A percentile compares a stretch with the other conserved stretches of the same genome.
Conservation (phyloP, 2,797 vertebrate species). For the Babyrousa celebensis region DNA sequence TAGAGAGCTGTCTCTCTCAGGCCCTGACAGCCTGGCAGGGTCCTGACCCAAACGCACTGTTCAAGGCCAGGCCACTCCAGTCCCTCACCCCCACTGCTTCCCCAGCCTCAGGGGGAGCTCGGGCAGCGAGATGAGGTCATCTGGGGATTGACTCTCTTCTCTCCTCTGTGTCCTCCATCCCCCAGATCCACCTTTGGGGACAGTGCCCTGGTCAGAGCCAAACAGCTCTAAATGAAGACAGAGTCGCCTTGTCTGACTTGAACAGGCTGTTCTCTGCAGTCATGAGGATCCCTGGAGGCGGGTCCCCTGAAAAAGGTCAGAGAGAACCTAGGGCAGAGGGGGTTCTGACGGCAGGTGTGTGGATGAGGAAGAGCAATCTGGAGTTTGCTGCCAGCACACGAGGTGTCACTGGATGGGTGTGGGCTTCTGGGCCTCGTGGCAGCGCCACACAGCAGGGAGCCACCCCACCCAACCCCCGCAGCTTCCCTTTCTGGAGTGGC, state of each 20-base stretch:
- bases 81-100: fast-evolving
- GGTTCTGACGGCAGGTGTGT: not conserved
- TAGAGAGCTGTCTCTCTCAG: not conserved
- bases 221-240: not conserved
- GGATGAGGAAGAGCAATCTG: not conserved
- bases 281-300: not conserved
- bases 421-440: not conserved
- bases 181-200: not conserved
- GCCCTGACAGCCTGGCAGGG: not conserved
- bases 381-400: not conserved
- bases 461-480: not conserved
- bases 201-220: not conserved
- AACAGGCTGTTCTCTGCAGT: too few species aligned
- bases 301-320: not conserved
- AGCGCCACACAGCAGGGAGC: not conserved
- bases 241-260: not conserved
- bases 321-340: not conserved
- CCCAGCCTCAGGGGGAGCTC: not conserved
- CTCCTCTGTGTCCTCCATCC: too few species aligned
- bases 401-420: not conserved
- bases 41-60: not conserved
- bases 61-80: not conserved
- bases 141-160: too few species aligned
- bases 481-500: not conserved
- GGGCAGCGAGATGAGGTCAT: not conserved